Percentiles rank a stretch among this genome's conserved stretches.
Conservation (phyloP, 2,113 vertebrate genomes). For the Prochilodus magdalenae region DNA sequence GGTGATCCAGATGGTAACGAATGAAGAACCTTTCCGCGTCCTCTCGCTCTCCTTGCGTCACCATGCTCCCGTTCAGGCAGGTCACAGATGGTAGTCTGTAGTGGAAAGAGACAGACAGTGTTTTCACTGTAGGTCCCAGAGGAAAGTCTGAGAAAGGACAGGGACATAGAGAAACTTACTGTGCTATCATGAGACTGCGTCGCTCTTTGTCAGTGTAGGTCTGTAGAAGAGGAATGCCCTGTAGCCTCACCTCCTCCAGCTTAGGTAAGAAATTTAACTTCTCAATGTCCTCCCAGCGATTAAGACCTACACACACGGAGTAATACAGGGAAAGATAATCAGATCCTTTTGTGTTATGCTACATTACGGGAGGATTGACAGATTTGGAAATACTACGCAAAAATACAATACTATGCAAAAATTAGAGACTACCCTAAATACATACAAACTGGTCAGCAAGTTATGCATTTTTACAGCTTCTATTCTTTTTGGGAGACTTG, state of each 20-base stretch:
- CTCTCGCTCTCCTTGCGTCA: conserved; percentile 89
- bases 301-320: conserved; percentile 82
- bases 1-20: conserved; percentile 87
- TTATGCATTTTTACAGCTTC: no score
- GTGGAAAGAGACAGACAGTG: background rate
- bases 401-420: no score
- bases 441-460: no score
- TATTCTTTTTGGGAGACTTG: no score
- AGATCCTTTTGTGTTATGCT: no score
- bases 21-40: conserved; percentile 98
- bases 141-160: background rate
- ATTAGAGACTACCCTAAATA: no score
- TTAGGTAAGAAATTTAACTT: conserved; percentile 95
- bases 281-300: conserved; percentile 94
- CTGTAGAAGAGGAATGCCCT: conserved; percentile 94
- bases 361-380: no score
- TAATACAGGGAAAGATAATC: background rate
- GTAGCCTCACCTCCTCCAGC: conserved; percentile 91
- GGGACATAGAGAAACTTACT: conserved; percentile 67
- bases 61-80: conserved; percentile 91
- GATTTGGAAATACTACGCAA: no score
- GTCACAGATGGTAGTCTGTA: conserved; percentile 88
- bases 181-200: conserved; percentile 91
- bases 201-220: conserved; percentile 90
- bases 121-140: background rate